phyloP scores from a whole-genome alignment of 2,888 invertebrate species.

The Lapara coniferarum region DNA sequence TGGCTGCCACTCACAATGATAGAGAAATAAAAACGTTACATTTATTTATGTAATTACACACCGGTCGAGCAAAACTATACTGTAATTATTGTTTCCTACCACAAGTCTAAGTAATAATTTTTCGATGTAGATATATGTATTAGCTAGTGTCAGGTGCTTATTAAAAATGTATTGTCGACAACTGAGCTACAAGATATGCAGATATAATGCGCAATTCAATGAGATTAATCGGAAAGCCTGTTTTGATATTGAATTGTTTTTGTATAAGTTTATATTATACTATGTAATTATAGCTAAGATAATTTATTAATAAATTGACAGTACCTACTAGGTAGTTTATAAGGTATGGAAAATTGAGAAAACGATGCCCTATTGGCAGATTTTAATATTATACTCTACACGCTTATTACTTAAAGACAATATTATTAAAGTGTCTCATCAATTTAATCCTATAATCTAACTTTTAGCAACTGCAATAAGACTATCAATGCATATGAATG shows the following conservation, averaged over 20 bases:
- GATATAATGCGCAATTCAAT: conserved; percentile 14
- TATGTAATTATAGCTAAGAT: no score
- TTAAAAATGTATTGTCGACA: conserved; percentile 5
- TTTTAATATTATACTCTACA: no score
- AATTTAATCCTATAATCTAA: no score
- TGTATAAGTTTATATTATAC: not conserved
- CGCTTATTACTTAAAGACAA: no score
- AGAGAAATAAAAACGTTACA: not conserved
- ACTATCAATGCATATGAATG: not conserved
- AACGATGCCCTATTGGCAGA: no score
- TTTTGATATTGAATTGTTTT: conserved; percentile 13
- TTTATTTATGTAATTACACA: not conserved
- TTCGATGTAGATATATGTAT: conserved; percentile 1
- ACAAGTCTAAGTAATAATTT: not conserved
- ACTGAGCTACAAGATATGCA: conserved; percentile 7
- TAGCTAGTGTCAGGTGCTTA: conserved; percentile 10
- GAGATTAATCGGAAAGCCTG: not conserved
- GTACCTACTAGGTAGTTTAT: no score
- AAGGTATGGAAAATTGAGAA: no score
- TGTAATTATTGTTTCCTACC: not conserved
- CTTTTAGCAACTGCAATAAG: no score
- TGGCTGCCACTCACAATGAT: not conserved
- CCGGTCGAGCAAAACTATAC: not conserved
- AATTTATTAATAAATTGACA: no score
- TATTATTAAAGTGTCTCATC: no score